Conservation (phyloP, 2,888 invertebrate species). For the Drosophila mimica region DNA sequence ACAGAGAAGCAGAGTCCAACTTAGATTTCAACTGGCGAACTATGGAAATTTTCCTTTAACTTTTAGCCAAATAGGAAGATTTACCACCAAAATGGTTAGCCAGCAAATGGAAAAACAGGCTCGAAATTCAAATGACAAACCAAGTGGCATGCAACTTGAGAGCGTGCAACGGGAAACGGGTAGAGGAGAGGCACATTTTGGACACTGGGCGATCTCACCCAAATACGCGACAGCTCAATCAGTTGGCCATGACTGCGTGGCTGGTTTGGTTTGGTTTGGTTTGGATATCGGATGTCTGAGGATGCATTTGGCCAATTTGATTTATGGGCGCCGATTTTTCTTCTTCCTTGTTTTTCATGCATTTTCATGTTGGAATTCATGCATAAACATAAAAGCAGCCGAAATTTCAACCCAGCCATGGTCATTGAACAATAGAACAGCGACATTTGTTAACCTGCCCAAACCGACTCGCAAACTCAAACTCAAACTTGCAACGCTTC, state of each 20-base stretch:
- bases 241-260: slow-evolving; percentile 78
- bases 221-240: slow-evolving; percentile 80
- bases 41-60: slow-evolving; percentile 59
- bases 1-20: slow-evolving; percentile 16
- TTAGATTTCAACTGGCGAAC: neutral
- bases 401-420: slow-evolving; percentile 60
- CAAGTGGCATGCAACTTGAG: slow-evolving; percentile 47
- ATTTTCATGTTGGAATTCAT: slow-evolving; percentile 78
- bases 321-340: slow-evolving; percentile 65
- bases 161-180: slow-evolving; percentile 7
- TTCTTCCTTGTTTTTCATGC: slow-evolving; percentile 68
- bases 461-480: slow-evolving; percentile 3
- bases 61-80: slow-evolving; percentile 38
- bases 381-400: slow-evolving; percentile 78
- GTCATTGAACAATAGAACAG: slow-evolving; percentile 73
- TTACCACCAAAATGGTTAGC: slow-evolving; percentile 43
- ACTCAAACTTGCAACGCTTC: slow-evolving; percentile 60
- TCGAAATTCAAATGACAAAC: slow-evolving; percentile 66
- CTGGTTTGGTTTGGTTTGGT: slow-evolving; percentile 28
- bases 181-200: slow-evolving; percentile 37
- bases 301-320: slow-evolving; percentile 69
- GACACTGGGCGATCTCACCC: slow-evolving; percentile 76
- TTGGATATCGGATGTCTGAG: slow-evolving; percentile 12
- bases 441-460: slow-evolving; percentile 46
- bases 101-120: slow-evolving; percentile 51